phyloP scores from a whole-genome alignment of 2,888 invertebrate species.

The Fragum sueziense region DNA sequence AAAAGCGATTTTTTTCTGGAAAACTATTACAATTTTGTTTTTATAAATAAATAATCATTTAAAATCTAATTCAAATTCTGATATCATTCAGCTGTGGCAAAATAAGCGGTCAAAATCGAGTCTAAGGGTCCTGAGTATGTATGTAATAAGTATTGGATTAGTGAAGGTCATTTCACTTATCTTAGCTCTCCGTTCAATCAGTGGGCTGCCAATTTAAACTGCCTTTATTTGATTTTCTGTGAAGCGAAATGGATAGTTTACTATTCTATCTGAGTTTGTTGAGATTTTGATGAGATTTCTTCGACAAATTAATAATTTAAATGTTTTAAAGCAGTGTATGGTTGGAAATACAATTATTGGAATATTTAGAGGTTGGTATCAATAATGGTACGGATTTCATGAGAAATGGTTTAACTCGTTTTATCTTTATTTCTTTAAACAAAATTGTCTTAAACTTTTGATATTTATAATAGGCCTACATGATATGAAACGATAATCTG shows the following conservation, averaged over 20 bases:
- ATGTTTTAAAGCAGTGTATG: background rate
- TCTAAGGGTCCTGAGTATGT: background rate
- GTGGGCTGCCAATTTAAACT: background rate
- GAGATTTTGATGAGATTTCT: too few relatives aligned
- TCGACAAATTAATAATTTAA: background rate
- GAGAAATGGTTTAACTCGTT: too few relatives aligned
- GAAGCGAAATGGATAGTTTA: background rate
- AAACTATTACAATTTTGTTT: too few relatives aligned
- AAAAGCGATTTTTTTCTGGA: too few relatives aligned
- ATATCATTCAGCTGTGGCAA: background rate
- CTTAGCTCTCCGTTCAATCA: background rate
- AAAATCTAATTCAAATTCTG: background rate
- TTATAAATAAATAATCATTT: too few relatives aligned
- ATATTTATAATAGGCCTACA: too few relatives aligned
- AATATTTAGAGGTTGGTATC: background rate
- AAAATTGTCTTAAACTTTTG: too few relatives aligned
- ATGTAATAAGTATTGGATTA: constrained; percentile 26
- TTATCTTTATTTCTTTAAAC: too few relatives aligned
- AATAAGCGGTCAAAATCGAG: background rate
- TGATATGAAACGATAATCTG: too few relatives aligned
- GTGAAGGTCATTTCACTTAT: background rate
- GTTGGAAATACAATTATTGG: background rate
- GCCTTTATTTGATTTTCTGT: background rate
- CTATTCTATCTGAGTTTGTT: background rate
- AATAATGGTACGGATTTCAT: too few relatives aligned